Base-by-base conservation (phyloP, 2,888 invertebrate genomes). In the Caenorhabditis becei region DNA sequence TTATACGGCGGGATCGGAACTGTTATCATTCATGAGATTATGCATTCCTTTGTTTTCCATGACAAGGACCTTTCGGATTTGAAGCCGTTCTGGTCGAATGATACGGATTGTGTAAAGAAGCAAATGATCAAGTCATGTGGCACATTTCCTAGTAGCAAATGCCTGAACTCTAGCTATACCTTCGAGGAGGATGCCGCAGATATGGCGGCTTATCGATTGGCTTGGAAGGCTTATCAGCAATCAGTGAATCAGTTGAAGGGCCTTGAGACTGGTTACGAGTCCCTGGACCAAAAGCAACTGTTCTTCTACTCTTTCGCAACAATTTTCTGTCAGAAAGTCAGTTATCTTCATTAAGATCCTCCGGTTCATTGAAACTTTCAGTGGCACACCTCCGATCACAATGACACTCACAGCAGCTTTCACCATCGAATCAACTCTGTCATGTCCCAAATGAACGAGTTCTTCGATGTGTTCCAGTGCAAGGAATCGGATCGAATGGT, bases 141-240 rank as follows among this genome's bases (percentile, higher is more conserved):
- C 16, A 53, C 51, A 1, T 65, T 65, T 18, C 24, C 37, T n/a
- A 24, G n/a, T 0, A n/a, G 24, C n/a, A 5, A 23, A 11, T 20
- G 26, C 5, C 7, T n/a, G 20, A 28, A 62, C 32, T 2, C 65
- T 4, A 20, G 2, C n/a, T 4, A 7, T 0, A 65, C 65, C 5
- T 65, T 65, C 10, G 65, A 65, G n/a, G 65, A 65, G n/a, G 65
- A 65, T 11, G 65, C 53, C 1, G 53, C 65, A 10, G 65, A 65
- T 18, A 20, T 65, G 5, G 53, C 65, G 1, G 53, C 65, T n/a
- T 53, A 53, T 20, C 51, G 53, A 0, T 16, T 65, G 7, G 53
- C 53, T 4, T 65, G 41, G 37, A 24, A 65, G 0, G 11, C 23
- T 5, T 53, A 41, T 37, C n/a, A n/a, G n/a, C n/a, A n/a, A n/a